Conservation (phyloP, 1,140 invertebrate genomes). For the Hyphantria cunea region DNA sequence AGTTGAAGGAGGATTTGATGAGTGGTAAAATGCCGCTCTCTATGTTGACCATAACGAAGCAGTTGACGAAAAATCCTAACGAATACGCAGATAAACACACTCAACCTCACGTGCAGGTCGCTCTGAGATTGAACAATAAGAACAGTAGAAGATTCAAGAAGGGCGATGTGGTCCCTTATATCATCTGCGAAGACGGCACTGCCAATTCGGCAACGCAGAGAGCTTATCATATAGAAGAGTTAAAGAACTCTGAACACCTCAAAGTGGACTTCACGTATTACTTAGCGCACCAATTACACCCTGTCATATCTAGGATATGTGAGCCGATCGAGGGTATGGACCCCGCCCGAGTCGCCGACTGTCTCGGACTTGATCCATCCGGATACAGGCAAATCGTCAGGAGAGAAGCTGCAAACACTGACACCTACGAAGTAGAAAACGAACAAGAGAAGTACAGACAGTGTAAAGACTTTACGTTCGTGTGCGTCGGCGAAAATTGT, state of each 20-base stretch:
- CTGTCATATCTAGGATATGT: constrained; percentile 96
- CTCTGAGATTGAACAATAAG: constrained; percentile 91
- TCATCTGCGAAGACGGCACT: constrained; percentile 96
- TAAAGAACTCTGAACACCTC: constrained; percentile 87
- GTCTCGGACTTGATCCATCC: constrained; percentile 88
- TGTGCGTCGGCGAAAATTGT: constrained; percentile 83
- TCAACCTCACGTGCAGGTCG: constrained; percentile 96
- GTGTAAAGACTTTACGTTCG: constrained; percentile 88
- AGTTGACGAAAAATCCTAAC: constrained; percentile 96
- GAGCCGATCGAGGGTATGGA: constrained; percentile 98
- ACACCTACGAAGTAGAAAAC: constrained; percentile 82
- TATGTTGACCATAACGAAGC: constrained; percentile 95
- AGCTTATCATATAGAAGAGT: constrained; percentile 96
- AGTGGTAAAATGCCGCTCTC: constrained; percentile 87
- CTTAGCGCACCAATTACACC: constrained; percentile 94
- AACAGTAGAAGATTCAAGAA: constrained; percentile 92
- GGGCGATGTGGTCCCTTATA: constrained; percentile 97
- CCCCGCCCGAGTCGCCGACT: constrained; percentile 93
- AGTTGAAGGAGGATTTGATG: constrained; percentile 88
- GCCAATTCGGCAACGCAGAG: constrained; percentile 93
- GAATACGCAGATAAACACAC: constrained; percentile 94
- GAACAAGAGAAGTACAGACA: constrained; percentile 89
- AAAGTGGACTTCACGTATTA: constrained; percentile 94
- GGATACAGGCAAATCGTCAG: constrained; percentile 77
- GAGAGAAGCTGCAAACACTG: constrained; percentile 80